phyloP scores from a whole-genome alignment of 2,888 invertebrate genomes.

The Leuctra nigra region DNA sequence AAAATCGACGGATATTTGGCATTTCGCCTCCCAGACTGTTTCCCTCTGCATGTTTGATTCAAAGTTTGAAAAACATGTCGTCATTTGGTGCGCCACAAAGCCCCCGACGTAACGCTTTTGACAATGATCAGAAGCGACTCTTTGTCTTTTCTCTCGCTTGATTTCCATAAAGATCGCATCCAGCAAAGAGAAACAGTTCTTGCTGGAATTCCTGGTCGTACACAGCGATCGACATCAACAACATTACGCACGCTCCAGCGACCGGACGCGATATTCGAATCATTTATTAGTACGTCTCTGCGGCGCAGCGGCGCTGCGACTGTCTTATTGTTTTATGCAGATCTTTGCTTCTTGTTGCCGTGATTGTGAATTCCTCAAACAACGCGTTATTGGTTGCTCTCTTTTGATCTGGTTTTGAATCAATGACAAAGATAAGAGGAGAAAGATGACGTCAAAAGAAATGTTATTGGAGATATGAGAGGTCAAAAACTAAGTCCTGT shows the following conservation, averaged over 20 bases:
- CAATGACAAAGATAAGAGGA: too few relatives aligned
- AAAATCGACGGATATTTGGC: too few relatives aligned
- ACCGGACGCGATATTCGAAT: background rate
- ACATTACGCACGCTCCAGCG: constrained; percentile 12
- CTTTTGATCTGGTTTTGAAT: too few relatives aligned
- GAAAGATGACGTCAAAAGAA: too few relatives aligned
- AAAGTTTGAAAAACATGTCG: too few relatives aligned
- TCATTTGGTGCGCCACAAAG: too few relatives aligned
- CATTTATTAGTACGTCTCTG: constrained; percentile 14
- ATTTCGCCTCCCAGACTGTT: too few relatives aligned
- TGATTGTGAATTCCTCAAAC: constrained; percentile 16
- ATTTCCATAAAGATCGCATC: constrained; percentile 14
- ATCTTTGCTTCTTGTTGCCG: background rate
- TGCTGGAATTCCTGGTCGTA: constrained; percentile 13
- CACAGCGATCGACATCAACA: constrained; percentile 6
- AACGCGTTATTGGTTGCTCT: too few relatives aligned
- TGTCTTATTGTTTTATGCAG: constrained; percentile 17
- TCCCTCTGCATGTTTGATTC: too few relatives aligned
- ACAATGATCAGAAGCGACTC: background rate
- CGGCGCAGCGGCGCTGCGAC: constrained; percentile 9
- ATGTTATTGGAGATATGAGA: too few relatives aligned
- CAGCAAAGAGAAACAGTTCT: constrained; percentile 13
- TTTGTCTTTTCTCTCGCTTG: constrained; percentile 5
- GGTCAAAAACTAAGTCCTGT: too few relatives aligned
- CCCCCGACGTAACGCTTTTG: too few relatives aligned